Percentiles rank a stretch among this genome's conserved stretches.
Evolutionary conservation across 2,113 vertebrate species (phyloP).

Genomic region (Anarhynchus alexandrinus): DNA sequence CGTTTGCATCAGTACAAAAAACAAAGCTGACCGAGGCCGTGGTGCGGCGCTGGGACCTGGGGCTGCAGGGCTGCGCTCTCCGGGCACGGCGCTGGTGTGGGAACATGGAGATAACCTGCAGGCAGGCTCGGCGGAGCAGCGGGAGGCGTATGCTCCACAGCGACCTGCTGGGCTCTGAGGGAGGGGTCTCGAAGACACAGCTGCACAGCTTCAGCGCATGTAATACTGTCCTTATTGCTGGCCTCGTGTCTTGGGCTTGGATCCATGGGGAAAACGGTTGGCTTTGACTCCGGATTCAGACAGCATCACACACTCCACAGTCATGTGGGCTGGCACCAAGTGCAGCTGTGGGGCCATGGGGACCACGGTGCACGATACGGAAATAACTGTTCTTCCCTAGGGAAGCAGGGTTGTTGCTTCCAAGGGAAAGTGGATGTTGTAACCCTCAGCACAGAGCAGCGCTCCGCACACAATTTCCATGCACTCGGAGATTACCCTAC

Average conservation of each 20-base stretch:
- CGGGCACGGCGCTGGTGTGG: fast-evolving
- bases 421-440: neutral
- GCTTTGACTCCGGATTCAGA: neutral
- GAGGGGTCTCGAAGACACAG: neutral
- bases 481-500: neutral
- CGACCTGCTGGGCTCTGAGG: neutral
- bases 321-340: neutral
- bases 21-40: fast-evolving
- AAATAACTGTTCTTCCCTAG: neutral
- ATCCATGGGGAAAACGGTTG: neutral
- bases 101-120: neutral
- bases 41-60: neutral
- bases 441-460: neutral
- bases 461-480: neutral
- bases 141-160: neutral
- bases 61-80: neutral
- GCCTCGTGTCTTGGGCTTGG: neutral
- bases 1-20: neutral
- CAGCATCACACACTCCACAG: neutral
- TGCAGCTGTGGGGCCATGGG: neutral
- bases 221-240: neutral
- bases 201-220: neutral
- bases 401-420: neutral
- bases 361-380: fast-evolving
- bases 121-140: neutral